Evolutionary conservation across 2,113 vertebrate genomes (phyloP), one percentile per base, ranked within the genome.

Genomic region (Neoarius graeffei): DNA sequence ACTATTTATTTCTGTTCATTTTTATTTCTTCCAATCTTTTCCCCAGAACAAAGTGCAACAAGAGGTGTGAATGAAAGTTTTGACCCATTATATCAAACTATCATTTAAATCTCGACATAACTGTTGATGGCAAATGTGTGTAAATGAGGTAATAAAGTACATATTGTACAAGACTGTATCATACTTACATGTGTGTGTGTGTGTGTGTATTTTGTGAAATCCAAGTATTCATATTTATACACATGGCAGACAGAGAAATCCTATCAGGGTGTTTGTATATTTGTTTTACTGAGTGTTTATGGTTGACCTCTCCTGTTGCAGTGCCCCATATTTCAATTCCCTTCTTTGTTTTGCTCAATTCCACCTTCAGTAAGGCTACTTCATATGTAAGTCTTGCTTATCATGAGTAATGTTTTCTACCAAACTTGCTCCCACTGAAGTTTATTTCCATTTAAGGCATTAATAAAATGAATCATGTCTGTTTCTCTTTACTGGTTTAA

Each of bases 401-500:
- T 82, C 30, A 62, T 82, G 17, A 62, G 30, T 42, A 60, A 81
- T 13, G 42, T 60, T 82, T 82, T 62, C 30, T 73, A 25, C 9
- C 19, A 59, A 57, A 7, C 27, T 59, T 42, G 19, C 7, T 54
- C 7, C 19, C 25, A 20, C 25, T 77, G 8, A 52, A 30, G 50
- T 79, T 74, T 48, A 77, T 60, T 84, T 67, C 48, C 74, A 59
- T 79, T 76, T 67, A 59, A 69, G 62, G 76, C 25, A 67, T 66
- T 85, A 80, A 62, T 59, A 56, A 80, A 85, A 88, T 73, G 48
- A 85, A 73, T 13, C 23, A 50, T 27, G 25, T 81, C 81, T 86
- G 85, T 81, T 77, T 42, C 54, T 57, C 19, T 67, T 87, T 62
- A 81, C 57, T 80, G 15, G 76, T 64, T 54, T 35, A 57, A 77